phyloP scores from a whole-genome alignment of 2,888 invertebrate genomes.

The Agrilus mali region DNA sequence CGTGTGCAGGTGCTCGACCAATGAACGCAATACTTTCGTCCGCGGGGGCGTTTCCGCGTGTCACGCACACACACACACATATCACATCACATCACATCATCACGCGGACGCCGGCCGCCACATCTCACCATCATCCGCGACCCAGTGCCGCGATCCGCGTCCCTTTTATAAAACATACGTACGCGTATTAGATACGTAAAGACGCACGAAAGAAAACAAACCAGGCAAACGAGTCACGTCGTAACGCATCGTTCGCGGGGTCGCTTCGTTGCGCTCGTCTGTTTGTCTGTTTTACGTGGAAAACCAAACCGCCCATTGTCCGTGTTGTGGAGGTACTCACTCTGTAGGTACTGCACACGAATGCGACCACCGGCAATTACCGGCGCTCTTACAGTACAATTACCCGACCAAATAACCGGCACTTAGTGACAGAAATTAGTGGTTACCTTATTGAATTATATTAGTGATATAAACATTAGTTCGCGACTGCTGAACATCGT shows the following conservation, averaged over 20 bases:
- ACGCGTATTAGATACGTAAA: conserved; percentile 10
- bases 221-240: conserved; percentile 32
- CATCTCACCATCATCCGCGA: conserved; percentile 21
- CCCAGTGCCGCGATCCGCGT: too few species aligned
- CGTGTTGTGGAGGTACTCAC: too few species aligned
- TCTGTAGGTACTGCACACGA: too few species aligned
- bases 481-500: conserved; percentile 3
- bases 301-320: conserved; percentile 6
- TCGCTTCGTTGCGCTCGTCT: conserved; percentile 16
- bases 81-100: not conserved
- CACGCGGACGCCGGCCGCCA: conserved; percentile 11
- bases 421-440: conserved; percentile 25
- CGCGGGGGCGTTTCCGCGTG: conserved; percentile 18
- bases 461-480: conserved; percentile 20
- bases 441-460: conserved; percentile 23
- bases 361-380: conserved; percentile 7
- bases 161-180: conserved; percentile 32
- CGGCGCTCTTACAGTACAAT: conserved; percentile 18
- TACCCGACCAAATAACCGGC: conserved; percentile 24
- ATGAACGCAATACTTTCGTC: conserved; percentile 16
- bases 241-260: conserved; percentile 17
- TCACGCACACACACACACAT: conserved; percentile 4
- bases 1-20: conserved; percentile 21
- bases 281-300: conserved; percentile 6
- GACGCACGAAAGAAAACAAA: conserved; percentile 40